These are phyloP conservation scores for Emydocephalus ijimae DNA, from an alignment of 2,113 vertebrate genomes.

Conservation along the genomic window DNA sequence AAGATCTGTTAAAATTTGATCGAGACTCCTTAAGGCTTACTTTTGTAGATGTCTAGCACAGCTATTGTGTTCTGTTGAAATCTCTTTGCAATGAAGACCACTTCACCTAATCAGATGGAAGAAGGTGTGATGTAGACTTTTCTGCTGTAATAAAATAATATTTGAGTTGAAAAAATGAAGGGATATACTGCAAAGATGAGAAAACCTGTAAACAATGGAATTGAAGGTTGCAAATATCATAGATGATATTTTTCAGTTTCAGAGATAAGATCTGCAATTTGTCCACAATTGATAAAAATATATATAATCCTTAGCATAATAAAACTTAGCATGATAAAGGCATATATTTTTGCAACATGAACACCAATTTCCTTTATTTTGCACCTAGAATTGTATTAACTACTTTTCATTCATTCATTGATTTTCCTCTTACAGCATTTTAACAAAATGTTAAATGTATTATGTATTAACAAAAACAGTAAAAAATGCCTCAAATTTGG, in stretches of 20 bases:
- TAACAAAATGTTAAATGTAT: too few relatives aligned
- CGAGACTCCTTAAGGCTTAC: conserved; percentile 1
- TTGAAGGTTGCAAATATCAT: neutral
- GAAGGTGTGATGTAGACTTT: neutral
- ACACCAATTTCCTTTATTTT: neutral
- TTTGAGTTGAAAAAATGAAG: neutral
- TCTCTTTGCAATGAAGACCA: conserved; percentile 42
- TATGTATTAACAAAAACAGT: neutral
- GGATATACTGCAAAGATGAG: neutral
- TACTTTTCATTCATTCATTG: neutral
- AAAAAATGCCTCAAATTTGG: neutral
- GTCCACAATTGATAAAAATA: neutral
- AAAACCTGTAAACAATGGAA: neutral
- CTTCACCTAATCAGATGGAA: conserved; percentile 50
- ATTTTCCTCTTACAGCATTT: neutral
- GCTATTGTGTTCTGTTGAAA: conserved; percentile 43
- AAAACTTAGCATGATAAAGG: neutral
- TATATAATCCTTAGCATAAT: neutral
- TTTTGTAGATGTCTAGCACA: conserved; percentile 33
- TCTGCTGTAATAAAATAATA: conserved; percentile 1
- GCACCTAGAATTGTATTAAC: neutral
- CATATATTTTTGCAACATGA: neutral
- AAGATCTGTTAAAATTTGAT: conserved; percentile 30
- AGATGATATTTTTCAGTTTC: neutral
- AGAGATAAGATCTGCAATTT: neutral